Base-by-base conservation (phyloP, 2,113 vertebrate genomes). In the Sapayoa aenigma region DNA sequence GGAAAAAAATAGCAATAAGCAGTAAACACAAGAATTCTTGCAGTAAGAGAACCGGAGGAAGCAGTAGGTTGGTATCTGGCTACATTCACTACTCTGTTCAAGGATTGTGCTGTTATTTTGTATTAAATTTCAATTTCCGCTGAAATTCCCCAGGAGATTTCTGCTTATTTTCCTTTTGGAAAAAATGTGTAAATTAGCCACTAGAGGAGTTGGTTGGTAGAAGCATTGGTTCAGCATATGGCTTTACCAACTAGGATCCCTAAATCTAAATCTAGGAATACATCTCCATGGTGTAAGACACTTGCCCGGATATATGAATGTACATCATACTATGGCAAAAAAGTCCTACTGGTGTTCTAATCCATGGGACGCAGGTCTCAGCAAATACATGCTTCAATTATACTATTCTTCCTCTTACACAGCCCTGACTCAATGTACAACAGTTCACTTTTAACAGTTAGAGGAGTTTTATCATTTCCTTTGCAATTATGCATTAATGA, bases 311-410 rank as follows among this genome's bases (percentile, higher is more conserved):
- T 1, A 1, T 14, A 33, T 56, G 50, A 78, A 39, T 1, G 1
- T 17, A 30, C 0, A 0, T 31, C 65, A 53, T 0, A 44, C 5
- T 5, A 20, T 4, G 16, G 8, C 16, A 67, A 60, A 82, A 62
- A n/a, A 55, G 12, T n/a, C 56, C 37, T 53, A 18, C 27, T 84
- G 28, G 21, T 12, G 9, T n/a, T 52, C 22, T 47, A 50, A 55
- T 6, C 33, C 22, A 60, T 28, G 25, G 25, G 14, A 39, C 37
- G 9, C 15, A 22, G 62, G 21, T 27, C 28, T 62, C 3, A 2
- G n/a, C 24, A 92, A 85, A 84, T 8, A 18, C 0, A 1, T 42
- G 9, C 14, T 55, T 50, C n/a, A 52, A 9, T 53, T 76, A 46
- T 35, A 66, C 30, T 46, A 5, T 8, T 78, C 33, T 42, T 86